Base-by-base conservation (phyloP, 1,140 invertebrate species). In the Pseudoatta argentina region DNA sequence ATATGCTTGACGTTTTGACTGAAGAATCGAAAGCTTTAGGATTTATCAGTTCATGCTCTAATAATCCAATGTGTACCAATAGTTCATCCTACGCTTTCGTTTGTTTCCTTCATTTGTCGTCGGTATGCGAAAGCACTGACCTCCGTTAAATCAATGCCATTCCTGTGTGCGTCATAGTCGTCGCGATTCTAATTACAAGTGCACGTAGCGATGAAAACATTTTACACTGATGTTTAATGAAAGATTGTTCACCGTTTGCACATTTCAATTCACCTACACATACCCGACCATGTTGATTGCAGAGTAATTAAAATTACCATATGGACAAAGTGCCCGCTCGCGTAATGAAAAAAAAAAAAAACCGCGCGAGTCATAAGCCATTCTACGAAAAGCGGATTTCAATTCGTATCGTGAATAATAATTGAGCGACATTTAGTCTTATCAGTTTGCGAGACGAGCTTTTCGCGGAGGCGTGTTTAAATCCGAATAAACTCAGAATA, bases 31-130 rank as follows among this genome's bases (percentile, higher is more conserved):
- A 79, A 51, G 79, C 72, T 89, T 85, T 87, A 59, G 71, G 71
- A 90, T 77, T 90, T 87, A 90, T 89, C 89, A 89, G 71, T 89
- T 90, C 27, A 87, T 88, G 89, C 89, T 87, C 89, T 81, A 87
- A 85, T 90, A 90, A 89, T 87, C 34, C 85, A 61, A 71, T 44
- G 24, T 44, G 24, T 86, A 64, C 81, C 86, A 57, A 86, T 55
- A 75, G 24, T 53, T 48, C 21, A 14, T 14, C 18, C 39, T 61
- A 44, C 34, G 59, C 59, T 79, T 57, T 88, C 24, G 44, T 69
- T 59, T 63, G 44, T 75, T 63, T 44, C 30, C 34, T 48, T 34
- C 30, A 55, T 81, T 76, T 48, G 48, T 53, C 53, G 30, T 34
- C 27, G 44, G 18, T 51, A 71, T 67, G 59, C 7, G 18, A 39